Conservation (phyloP, 2,888 invertebrate genomes). For the Pheosia tremula region DNA sequence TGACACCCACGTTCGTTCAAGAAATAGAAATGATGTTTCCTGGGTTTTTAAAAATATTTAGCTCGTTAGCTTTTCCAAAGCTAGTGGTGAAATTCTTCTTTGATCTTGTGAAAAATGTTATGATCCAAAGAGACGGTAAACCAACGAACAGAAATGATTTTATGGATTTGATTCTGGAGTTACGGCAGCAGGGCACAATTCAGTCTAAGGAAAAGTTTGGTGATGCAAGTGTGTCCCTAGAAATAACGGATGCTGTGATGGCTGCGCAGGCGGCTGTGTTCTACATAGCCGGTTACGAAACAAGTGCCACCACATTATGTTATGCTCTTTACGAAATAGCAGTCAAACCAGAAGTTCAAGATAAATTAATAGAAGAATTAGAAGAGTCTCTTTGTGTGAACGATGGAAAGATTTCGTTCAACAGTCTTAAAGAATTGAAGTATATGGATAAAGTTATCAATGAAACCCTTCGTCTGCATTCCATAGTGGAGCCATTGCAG, state of each 20-base stretch:
- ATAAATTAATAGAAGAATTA: slow-evolving; percentile 53
- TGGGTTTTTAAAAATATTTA: slow-evolving; percentile 34
- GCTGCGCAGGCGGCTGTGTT: slow-evolving; percentile 57
- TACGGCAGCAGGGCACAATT: slow-evolving; percentile 28
- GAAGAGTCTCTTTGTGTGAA: slow-evolving; percentile 48
- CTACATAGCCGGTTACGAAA: slow-evolving; percentile 68
- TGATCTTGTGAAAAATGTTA: slow-evolving; percentile 26
- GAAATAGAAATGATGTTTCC: slow-evolving; percentile 41
- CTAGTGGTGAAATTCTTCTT: slow-evolving; percentile 24
- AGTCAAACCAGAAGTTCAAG: slow-evolving; percentile 54
- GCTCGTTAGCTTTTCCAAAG: slow-evolving; percentile 13
- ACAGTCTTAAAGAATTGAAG: slow-evolving; percentile 7
- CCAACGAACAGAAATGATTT: slow-evolving; percentile 40
- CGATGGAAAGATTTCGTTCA: slow-evolving; percentile 48
- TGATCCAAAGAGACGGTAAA: slow-evolving; percentile 29
- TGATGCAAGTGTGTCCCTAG: background rate
- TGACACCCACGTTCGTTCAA: slow-evolving; percentile 13
- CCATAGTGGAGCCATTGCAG: slow-evolving; percentile 64
- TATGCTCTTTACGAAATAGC: slow-evolving; percentile 61
- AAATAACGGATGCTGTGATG: slow-evolving; percentile 37
- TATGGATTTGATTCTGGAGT: slow-evolving; percentile 46
- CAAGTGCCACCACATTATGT: slow-evolving; percentile 59
- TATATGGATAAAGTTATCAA: slow-evolving; percentile 62
- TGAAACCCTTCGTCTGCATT: slow-evolving; percentile 71
- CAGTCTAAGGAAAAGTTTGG: background rate